phyloP scores from a whole-genome alignment of 2,888 invertebrate genomes.

The Drosophila nr. perissopoda region DNA sequence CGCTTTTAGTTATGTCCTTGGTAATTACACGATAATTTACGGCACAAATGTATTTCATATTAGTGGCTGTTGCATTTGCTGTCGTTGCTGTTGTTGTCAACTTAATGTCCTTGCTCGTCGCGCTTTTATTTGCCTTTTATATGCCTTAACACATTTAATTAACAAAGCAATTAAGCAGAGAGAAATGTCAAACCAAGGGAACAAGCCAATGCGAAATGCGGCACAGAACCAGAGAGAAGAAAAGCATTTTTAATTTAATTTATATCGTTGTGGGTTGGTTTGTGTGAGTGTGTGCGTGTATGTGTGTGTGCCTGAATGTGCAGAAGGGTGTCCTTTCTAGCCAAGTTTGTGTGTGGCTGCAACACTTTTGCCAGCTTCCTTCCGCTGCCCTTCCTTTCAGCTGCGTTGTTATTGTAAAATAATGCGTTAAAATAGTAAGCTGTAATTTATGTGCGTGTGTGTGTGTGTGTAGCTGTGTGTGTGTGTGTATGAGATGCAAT shows the following conservation, averaged over 20 bases:
- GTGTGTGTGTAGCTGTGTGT: conserved; percentile 15
- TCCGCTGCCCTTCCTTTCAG: conserved; percentile 10
- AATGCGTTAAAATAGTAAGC: conserved; percentile 61
- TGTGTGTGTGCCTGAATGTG: conserved; percentile 6
- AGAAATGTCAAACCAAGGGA: conserved; percentile 55
- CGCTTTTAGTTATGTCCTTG: conserved; percentile 23
- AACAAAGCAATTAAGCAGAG: conserved; percentile 80
- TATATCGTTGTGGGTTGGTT: conserved; percentile 44
- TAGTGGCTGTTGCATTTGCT: conserved; percentile 41
- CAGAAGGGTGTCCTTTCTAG: conserved; percentile 5
- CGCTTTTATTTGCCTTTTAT: conserved; percentile 59
- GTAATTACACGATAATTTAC: conserved; percentile 70
- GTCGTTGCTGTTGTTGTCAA: conserved; percentile 47
- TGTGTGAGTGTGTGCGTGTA: conserved; percentile 13
- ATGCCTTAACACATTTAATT: conserved; percentile 76
- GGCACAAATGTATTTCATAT: conserved; percentile 69
- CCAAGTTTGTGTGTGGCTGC: conserved; percentile 17
- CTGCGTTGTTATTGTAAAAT: conserved; percentile 56
- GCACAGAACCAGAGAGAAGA: conserved; percentile 29
- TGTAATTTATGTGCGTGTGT: conserved; percentile 30
- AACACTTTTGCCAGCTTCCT: conserved; percentile 46
- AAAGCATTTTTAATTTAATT: conserved; percentile 73
- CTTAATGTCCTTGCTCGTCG: conserved; percentile 67
- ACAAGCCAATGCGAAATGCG: conserved; percentile 28
- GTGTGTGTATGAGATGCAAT: conserved; percentile 30